Conservation (phyloP, 2,797 vertebrate genomes). For the Gymnocypris eckloni region DNA sequence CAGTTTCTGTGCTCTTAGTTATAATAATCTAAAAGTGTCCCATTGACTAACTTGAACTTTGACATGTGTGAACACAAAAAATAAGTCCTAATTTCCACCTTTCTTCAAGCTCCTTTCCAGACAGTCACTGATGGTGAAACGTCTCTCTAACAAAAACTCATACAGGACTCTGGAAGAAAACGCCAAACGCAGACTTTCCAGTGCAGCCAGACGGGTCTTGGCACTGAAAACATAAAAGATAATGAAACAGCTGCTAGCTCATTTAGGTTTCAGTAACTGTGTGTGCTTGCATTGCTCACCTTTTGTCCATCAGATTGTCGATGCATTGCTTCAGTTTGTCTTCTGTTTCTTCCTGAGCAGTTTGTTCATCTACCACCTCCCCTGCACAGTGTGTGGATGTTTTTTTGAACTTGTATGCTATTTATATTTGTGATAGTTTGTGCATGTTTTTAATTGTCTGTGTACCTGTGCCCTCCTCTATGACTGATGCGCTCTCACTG, state of each 20-base stretch:
- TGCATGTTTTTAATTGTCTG: neutral
- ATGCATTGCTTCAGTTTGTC: constrained; percentile 93
- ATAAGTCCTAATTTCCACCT: constrained; percentile 61
- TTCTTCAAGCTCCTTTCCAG: constrained; percentile 88
- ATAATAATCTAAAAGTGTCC: neutral
- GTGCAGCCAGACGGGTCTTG: constrained; percentile 85
- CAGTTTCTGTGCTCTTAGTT: neutral
- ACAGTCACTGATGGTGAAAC: constrained; percentile 86
- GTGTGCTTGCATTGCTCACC: constrained; percentile 56
- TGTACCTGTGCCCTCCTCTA: constrained; percentile 86
- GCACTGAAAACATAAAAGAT: constrained; percentile 56
- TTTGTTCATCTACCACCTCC: constrained; percentile 83
- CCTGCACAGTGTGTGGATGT: constrained; percentile 67
- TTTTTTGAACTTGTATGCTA: neutral
- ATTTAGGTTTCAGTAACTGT: neutral
- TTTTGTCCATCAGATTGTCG: constrained; percentile 91
- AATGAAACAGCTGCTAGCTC: neutral
- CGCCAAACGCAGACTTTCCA: constrained; percentile 85
- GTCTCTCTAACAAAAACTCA: constrained; percentile 87
- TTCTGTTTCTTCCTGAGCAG: constrained; percentile 88
- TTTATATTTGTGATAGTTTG: neutral
- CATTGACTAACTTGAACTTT: neutral
- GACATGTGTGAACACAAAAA: neutral
- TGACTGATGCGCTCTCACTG: constrained; percentile 84
- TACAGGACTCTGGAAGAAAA: constrained; percentile 85